Base-by-base conservation (phyloP, 2,113 vertebrate genomes). In the Tursiops truncatus region DNA sequence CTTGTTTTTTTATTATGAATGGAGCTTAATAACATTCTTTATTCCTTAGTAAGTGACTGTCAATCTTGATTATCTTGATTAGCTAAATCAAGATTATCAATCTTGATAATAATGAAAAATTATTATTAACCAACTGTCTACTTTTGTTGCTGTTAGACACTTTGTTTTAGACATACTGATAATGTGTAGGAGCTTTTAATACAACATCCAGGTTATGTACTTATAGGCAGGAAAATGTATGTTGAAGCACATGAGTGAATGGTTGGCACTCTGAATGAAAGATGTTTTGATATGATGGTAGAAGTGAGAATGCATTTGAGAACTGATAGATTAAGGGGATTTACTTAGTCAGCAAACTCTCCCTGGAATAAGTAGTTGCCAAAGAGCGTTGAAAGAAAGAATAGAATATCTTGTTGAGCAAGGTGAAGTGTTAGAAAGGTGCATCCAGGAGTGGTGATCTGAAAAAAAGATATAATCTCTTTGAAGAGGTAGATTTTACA, bases 1-100 rank as follows among this genome's bases (percentile, higher is more conserved):
- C 20, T 91, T 91, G 13, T 65, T 83, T 53, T 53, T 53, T 53
- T 89, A 77, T 84, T 96, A 91, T 93, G 74, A 70, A 41, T 79
- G 18, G 18, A n/a, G 26, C 71, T 85, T 73, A 84, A n/a, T 65
- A 88, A 56, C 44, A 56, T 60, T 58, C 47, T 87, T 96, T 79
- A 70, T 93, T 93, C 13, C 31, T 94, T 2, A 90, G 36, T 68
- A 83, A 88, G 53, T 41, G 56, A 18, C 2, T 65, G 85, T 88
- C 36, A 67, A 21, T 88, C 60, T 47, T 65, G n/a, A 74, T 91
- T 56, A 25, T 56, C 50, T 79, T 79, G 53, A 80, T 80, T 80
- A 80, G 12, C 26, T 80, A 58, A 80, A 38, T 80, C n/a, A 80
- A 26, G 77, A 56, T 21, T 82, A 60, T 88, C 23, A 68, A 12